A percentile compares a stretch with the other conserved stretches of the same genome.
These are phyloP conservation scores for Achatina immaculata DNA, from an alignment of 1,140 invertebrate species.

Conservation along the genomic window DNA sequence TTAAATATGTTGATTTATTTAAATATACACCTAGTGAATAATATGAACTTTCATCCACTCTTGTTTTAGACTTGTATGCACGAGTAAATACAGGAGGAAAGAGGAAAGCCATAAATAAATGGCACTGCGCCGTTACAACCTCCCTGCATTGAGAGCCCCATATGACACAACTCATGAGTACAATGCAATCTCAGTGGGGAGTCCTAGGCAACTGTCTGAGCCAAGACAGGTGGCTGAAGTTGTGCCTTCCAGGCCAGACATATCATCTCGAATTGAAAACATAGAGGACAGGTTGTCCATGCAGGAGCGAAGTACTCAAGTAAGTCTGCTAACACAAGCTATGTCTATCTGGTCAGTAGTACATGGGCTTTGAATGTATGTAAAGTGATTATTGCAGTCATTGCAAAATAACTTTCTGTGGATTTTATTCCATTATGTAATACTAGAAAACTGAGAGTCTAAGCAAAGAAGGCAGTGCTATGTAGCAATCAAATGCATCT, in stretches of 20 bases:
- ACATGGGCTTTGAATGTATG: too few species aligned
- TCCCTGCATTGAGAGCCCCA: slow-evolving; percentile 4
- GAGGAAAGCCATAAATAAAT: slow-evolving; percentile 17
- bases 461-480: too few species aligned
- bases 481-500: too few species aligned
- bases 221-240: slow-evolving; percentile 18
- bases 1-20: too few species aligned
- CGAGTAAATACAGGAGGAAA: background rate
- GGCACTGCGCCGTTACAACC: slow-evolving; percentile 34
- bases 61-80: background rate
- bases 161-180: slow-evolving; percentile 54
- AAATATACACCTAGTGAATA: background rate
- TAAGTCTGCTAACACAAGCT: background rate
- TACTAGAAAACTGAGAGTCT: too few species aligned
- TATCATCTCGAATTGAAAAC: slow-evolving; percentile 47
- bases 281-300: slow-evolving; percentile 62
- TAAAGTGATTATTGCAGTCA: too few species aligned
- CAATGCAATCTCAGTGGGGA: slow-evolving; percentile 51
- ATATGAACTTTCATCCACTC: background rate
- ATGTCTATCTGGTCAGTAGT: background rate
- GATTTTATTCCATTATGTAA: too few species aligned
- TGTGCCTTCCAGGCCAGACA: slow-evolving; percentile 32
- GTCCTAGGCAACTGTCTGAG: slow-evolving; percentile 29
- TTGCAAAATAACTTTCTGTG: too few species aligned
- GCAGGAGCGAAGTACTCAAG: slow-evolving; percentile 56